These are phyloP conservation scores for Caranx ignobilis DNA, from an alignment of 2,113 vertebrate species.

Conservation along the genomic window DNA sequence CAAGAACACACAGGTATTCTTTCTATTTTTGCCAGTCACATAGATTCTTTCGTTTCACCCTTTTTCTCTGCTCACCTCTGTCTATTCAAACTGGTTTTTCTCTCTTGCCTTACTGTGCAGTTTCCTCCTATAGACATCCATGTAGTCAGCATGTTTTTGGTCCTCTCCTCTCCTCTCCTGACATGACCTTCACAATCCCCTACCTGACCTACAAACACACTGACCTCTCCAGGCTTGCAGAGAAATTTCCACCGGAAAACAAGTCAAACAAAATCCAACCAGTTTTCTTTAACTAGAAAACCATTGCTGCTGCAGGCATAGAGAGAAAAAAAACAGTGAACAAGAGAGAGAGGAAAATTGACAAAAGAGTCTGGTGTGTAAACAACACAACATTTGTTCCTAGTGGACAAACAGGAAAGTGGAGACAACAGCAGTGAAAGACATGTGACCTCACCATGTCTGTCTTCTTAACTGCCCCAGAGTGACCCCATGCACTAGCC, in stretches of 20 bases:
- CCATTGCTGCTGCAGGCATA: constrained; percentile 43
- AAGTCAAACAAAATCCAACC: constrained; percentile 29
- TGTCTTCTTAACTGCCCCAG: constrained; percentile 43
- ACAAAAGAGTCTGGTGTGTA: constrained; percentile 57
- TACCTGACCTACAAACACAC: constrained; percentile 77
- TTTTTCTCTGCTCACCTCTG: constrained; percentile 22
- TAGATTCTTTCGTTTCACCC: constrained; percentile 22
- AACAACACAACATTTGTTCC: constrained; percentile 69
- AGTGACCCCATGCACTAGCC: constrained; percentile 48
- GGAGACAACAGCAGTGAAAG: constrained; percentile 52
- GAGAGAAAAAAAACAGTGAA: constrained; percentile 43
- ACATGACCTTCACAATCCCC: constrained; percentile 49
- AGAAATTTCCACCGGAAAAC: constrained; percentile 74
- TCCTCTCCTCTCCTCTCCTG: constrained; percentile 34
- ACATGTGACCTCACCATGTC: constrained; percentile 63
- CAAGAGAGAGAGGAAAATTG: constrained; percentile 17
- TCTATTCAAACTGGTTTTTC: constrained; percentile 47
- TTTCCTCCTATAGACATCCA: constrained; percentile 49
- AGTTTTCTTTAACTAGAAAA: constrained; percentile 56
- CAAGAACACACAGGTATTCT: constrained; percentile 31
- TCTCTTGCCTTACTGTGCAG: constrained; percentile 42
- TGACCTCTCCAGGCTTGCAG: constrained; percentile 69
- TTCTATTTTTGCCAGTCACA: constrained; percentile 25
- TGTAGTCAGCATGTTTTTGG: constrained; percentile 69
- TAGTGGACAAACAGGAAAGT: constrained; percentile 65